Conservation (phyloP, 2,888 invertebrate genomes). For the Acanthosepion esculentum region DNA sequence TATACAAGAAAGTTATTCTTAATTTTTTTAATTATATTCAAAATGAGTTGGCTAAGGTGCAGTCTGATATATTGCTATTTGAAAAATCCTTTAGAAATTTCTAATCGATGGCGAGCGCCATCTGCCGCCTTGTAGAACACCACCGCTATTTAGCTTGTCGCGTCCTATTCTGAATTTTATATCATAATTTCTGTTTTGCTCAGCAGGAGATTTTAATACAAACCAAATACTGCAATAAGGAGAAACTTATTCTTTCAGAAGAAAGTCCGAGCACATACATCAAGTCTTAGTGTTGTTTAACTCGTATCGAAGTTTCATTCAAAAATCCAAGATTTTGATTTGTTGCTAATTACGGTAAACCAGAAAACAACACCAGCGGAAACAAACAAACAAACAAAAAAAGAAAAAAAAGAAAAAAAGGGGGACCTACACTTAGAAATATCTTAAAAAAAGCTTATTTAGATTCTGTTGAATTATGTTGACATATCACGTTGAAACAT, state of each 20-base stretch:
- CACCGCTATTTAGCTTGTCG: not conserved
- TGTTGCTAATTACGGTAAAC: too few species aligned
- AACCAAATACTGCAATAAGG: not conserved
- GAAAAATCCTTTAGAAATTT: not conserved
- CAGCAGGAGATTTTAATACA: not conserved
- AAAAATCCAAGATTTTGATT: too few species aligned
- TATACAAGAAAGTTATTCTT: not conserved
- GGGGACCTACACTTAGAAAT: too few species aligned
- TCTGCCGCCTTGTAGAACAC: not conserved
- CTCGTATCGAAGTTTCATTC: too few species aligned
- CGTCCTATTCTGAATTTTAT: not conserved
- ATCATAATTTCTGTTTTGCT: not conserved
- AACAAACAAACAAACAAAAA: too few species aligned
- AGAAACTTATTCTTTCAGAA: not conserved
- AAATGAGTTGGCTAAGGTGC: not conserved
- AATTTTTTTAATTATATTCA: not conserved
- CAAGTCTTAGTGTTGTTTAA: too few species aligned
- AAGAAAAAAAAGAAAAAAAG: too few species aligned
- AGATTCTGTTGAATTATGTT: too few species aligned
- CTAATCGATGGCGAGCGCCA: not conserved
- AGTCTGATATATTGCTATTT: not conserved
- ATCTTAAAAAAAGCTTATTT: too few species aligned
- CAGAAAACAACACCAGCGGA: too few species aligned
- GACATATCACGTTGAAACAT: too few species aligned
- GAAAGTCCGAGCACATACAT: not conserved